Evolutionary conservation across 2,113 vertebrate species (phyloP).

Genomic region (Lates calcarifer): DNA sequence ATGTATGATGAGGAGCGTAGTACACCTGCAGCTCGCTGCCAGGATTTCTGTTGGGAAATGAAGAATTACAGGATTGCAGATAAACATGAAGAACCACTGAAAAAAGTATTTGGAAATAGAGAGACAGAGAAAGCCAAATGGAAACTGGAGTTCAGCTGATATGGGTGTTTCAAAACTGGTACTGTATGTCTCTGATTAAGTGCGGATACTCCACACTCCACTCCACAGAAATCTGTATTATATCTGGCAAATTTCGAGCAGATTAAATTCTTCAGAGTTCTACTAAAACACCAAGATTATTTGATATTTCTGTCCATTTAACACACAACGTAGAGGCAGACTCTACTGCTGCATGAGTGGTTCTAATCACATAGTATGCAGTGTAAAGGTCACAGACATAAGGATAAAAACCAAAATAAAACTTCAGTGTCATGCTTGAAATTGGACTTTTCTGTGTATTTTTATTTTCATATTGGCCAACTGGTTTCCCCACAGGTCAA

Average conservation of each 20-base stretch:
- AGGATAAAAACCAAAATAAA: slow-evolving; percentile 5
- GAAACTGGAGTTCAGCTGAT: neutral
- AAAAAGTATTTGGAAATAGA: neutral
- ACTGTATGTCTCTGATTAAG: neutral
- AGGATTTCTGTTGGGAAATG: slow-evolving; percentile 81
- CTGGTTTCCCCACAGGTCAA: neutral
- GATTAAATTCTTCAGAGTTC: neutral
- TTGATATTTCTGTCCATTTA: neutral
- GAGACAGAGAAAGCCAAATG: neutral
- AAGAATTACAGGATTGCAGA: neutral
- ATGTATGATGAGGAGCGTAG: slow-evolving; percentile 90
- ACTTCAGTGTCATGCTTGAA: neutral
- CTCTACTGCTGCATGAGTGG: neutral
- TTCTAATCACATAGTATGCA: slow-evolving; percentile 14
- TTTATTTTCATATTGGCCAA: neutral
- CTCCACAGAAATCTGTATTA: neutral
- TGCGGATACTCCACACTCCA: too few relatives aligned
- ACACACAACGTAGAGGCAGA: neutral
- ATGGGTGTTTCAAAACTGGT: neutral
- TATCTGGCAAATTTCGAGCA: neutral
- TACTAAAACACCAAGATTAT: neutral
- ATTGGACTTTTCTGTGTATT: neutral
- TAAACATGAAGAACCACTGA: neutral
- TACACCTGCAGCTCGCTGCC: slow-evolving; percentile 94
- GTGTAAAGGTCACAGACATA: neutral